Conservation (phyloP, 1,140 invertebrate genomes). For the Brachionus calyciflorus region DNA sequence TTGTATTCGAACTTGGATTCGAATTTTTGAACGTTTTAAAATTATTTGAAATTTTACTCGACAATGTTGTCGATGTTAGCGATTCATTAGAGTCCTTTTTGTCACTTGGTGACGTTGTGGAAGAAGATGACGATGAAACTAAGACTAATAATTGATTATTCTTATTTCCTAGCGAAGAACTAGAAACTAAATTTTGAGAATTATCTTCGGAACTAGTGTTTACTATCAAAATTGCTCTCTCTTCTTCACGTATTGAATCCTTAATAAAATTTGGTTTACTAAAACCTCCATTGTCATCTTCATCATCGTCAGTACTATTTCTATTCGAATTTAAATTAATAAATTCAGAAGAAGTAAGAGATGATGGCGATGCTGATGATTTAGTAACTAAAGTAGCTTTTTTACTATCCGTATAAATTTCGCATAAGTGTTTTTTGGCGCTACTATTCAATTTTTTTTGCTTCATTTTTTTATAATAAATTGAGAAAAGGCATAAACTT, state of each 20-base stretch:
- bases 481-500: constrained; percentile 1
- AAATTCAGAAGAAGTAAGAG: constrained; percentile 36
- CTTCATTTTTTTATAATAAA: constrained; percentile 18
- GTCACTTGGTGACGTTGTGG: not conserved
- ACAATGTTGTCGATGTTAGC: constrained; percentile 4
- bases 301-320: constrained; percentile 28
- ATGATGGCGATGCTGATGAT: constrained; percentile 25
- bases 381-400: not conserved
- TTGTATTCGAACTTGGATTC: constrained; percentile 19
- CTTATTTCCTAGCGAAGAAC: not conserved
- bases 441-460: constrained; percentile 18
- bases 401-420: constrained; percentile 31
- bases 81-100: constrained; percentile 33
- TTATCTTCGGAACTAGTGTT: constrained; percentile 38
- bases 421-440: constrained; percentile 7
- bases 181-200: constrained; percentile 6
- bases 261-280: not conserved
- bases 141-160: constrained; percentile 16
- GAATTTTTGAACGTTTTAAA: constrained; percentile 42
- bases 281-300: constrained; percentile 13
- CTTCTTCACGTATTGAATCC: constrained; percentile 19
- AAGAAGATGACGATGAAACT: not conserved
- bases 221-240: constrained; percentile 26
- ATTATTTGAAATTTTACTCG: not conserved
- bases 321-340: constrained; percentile 22